Evolutionary conservation across 2,113 vertebrate species (phyloP).

Genomic region (Gila orcuttii): DNA sequence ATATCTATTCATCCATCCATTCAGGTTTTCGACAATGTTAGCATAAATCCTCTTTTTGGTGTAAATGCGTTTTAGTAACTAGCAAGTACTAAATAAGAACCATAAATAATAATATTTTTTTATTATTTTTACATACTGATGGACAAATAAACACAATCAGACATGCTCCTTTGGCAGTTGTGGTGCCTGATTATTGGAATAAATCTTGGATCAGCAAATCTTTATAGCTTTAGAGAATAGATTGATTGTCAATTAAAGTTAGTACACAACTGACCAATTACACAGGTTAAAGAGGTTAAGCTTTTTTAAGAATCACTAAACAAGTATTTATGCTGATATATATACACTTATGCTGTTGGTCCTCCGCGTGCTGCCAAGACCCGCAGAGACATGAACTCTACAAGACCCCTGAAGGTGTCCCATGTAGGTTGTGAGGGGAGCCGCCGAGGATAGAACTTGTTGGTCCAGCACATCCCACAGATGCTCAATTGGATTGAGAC

Average conservation of each 20-base stretch:
- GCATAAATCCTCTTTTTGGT: not conserved
- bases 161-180: not conserved
- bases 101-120: too few relatives aligned
- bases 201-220: not conserved
- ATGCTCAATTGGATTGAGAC: too few relatives aligned
- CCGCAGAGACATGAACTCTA: too few relatives aligned
- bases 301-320: not conserved
- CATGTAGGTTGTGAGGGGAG: too few relatives aligned
- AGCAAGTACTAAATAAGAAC: not conserved
- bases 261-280: not conserved
- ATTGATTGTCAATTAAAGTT: not conserved
- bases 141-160: not conserved
- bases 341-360: too few relatives aligned
- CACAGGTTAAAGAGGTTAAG: not conserved
- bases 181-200: not conserved
- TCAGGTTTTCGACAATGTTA: not conserved
- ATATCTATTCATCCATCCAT: not conserved
- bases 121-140: not conserved
- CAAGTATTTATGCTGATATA: not conserved
- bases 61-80: not conserved
- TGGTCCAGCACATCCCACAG: too few relatives aligned
- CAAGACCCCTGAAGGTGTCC: too few relatives aligned
- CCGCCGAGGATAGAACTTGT: too few relatives aligned
- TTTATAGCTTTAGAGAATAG: not conserved
- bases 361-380: too few relatives aligned